These are phyloP conservation scores for Aurelia aurita complex sp. Pacific DNA, from an alignment of 30 jellyfish, hydroid and myxozoan species.

Conservation along the genomic window DNA sequence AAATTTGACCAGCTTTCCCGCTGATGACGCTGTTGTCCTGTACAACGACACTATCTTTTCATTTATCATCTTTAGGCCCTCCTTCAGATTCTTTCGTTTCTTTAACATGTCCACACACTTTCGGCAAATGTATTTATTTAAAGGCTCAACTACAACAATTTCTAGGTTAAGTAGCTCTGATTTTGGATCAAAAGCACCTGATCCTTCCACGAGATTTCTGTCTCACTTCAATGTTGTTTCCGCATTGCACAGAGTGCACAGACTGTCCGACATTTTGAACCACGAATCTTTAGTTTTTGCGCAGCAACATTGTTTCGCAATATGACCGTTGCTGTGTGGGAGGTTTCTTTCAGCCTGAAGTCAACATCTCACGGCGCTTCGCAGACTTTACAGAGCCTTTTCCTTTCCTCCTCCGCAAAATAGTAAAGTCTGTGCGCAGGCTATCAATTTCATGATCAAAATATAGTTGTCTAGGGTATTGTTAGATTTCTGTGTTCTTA, in stretches of 20 bases:
- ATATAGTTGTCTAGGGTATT: no score
- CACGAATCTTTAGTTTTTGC: not conserved
- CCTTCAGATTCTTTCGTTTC: slow-evolving; percentile 6
- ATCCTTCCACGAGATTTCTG: slow-evolving; percentile 17
- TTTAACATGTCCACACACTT: slow-evolving; percentile 8
- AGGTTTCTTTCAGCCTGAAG: not conserved
- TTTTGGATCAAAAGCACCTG: not conserved
- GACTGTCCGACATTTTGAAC: slow-evolving; percentile 15
- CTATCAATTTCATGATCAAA: no score
- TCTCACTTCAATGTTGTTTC: not conserved
- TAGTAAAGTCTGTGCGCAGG: no score
- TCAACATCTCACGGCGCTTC: no score
- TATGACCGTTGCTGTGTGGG: not conserved
- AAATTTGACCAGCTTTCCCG: not conserved
- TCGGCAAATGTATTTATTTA: slow-evolving; percentile 11
- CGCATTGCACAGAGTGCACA: slow-evolving; percentile 19
- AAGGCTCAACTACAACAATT: not conserved
- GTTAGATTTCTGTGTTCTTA: no score
- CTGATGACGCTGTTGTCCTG: not conserved
- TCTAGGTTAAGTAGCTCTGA: slow-evolving; percentile 2
- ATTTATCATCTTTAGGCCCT: not conserved
- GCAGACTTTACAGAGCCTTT: no score
- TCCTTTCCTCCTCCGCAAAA: no score
- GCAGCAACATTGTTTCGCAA: not conserved
- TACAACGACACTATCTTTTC: not conserved